Percentiles rank a stretch among this genome's conserved stretches.
Evolutionary conservation across 1,140 invertebrate genomes (phyloP).

Genomic region (Drosophila varians): DNA sequence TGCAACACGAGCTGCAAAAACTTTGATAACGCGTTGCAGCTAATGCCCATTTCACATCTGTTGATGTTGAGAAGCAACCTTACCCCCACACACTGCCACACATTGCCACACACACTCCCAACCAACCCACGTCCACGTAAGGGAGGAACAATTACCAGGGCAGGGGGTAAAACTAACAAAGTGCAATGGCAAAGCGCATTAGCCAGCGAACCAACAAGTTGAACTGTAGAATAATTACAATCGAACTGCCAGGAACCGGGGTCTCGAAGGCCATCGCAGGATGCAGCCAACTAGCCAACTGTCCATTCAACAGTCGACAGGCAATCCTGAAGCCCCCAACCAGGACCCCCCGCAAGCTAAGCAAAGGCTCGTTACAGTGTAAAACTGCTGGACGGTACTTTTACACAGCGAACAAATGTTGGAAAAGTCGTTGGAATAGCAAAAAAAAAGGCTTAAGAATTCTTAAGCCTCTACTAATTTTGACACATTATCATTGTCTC

Average conservation of each 20-base stretch:
- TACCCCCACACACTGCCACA: neutral
- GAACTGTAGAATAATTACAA: conserved; percentile 70
- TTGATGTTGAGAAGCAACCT: conserved; percentile 17
- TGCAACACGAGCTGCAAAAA: conserved; percentile 31
- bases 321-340: neutral
- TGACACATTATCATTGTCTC: no score
- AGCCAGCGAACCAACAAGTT: conserved; percentile 63
- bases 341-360: neutral
- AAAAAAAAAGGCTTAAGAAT: no score
- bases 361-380: conserved; percentile 44
- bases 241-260: conserved; percentile 38
- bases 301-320: conserved; percentile 34
- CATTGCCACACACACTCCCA: neutral
- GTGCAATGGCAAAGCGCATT: conserved; percentile 62
- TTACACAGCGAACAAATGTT: neutral
- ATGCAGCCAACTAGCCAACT: conserved; percentile 56
- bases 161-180: conserved; percentile 18
- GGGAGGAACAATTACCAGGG: conserved; percentile 15
- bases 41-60: conserved; percentile 62
- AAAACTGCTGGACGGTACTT: conserved; percentile 21
- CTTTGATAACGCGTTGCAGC: conserved; percentile 48
- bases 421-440: no score
- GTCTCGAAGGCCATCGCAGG: conserved; percentile 19
- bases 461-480: no score
- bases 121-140: neutral